A percentile compares a stretch with the other conserved stretches of the same genome.
Conservation (phyloP, 2,797 vertebrate species). For the Acipenser transmontanus region DNA sequence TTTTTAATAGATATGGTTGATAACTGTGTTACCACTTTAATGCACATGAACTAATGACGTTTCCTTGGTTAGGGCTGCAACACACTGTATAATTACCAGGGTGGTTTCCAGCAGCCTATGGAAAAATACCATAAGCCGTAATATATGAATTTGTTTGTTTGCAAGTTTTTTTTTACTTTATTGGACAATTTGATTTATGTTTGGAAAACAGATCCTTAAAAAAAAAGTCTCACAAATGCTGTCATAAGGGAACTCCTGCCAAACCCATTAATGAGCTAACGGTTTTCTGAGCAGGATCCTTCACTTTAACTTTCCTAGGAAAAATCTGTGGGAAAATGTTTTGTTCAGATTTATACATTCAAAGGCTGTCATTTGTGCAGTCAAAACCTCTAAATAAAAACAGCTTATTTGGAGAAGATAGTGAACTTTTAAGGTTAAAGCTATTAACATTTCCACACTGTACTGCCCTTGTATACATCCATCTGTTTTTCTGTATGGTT, state of each 20-base stretch:
- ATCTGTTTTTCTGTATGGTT: too few relatives aligned
- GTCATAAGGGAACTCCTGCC: conserved; percentile 35
- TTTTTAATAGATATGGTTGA: conserved; percentile 26
- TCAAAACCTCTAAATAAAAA: conserved; percentile 50
- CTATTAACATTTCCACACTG: conserved; percentile 34
- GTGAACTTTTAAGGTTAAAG: conserved; percentile 38
- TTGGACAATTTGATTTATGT: conserved; percentile 34
- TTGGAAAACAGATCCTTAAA: conserved; percentile 41
- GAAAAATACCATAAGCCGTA: conserved; percentile 21
- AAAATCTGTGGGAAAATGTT: conserved; percentile 30
- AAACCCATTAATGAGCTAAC: conserved; percentile 44
- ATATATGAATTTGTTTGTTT: conserved; percentile 42
- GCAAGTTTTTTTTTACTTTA: conserved; percentile 24
- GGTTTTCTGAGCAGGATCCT: conserved; percentile 29
- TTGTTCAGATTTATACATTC: conserved; percentile 18
- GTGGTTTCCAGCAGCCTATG: conserved; percentile 28
- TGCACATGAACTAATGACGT: conserved; percentile 38
- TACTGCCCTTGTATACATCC: conserved; percentile 16
- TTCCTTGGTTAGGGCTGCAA: conserved; percentile 38
- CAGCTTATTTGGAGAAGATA: conserved; percentile 39
- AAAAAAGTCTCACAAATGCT: conserved; percentile 33
- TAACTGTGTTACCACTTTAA: conserved; percentile 38
- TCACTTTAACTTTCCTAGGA: conserved; percentile 14
- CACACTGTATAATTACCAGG: conserved; percentile 47
- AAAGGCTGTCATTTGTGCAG: conserved; percentile 32